phyloP scores from a whole-genome alignment of 2,113 vertebrate genomes.

The Passerina amoena region DNA sequence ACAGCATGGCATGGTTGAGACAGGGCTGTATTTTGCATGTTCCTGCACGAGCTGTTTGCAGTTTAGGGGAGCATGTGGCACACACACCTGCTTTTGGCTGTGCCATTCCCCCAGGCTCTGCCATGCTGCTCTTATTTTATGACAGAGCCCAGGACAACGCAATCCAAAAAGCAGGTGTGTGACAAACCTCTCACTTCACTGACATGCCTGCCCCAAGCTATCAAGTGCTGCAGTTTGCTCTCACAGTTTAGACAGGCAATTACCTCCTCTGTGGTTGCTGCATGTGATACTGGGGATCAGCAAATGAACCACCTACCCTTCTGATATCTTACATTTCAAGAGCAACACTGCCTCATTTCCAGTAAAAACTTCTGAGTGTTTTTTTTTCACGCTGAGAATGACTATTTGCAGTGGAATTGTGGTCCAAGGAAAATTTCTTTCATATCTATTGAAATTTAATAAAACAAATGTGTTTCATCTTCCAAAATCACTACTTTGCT shows the following conservation, averaged over 20 bases:
- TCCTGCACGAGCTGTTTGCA: not conserved
- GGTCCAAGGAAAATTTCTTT: not conserved
- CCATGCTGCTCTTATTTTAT: not conserved
- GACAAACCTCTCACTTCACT: not conserved
- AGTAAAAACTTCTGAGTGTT: not conserved
- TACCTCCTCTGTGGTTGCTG: not conserved
- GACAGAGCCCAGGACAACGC: not conserved
- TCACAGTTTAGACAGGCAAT: not conserved
- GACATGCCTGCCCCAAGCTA: not conserved
- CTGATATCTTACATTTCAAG: not conserved
- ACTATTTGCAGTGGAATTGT: not conserved
- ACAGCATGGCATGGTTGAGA: accelerated
- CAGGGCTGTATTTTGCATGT: not conserved
- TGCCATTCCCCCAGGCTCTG: not conserved
- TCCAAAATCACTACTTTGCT: not conserved
- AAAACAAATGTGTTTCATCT: not conserved
- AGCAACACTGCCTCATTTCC: not conserved
- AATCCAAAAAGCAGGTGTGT: slow-evolving; percentile 6
- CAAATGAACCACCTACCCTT: not conserved
- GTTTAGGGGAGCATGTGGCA: not conserved
- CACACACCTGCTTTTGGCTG: not conserved
- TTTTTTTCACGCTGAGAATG: not conserved
- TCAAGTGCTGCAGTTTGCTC: not conserved
- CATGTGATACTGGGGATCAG: not conserved
- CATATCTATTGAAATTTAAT: not conserved